A percentile compares a stretch with the other conserved stretches of the same genome.
phyloP scores from a whole-genome alignment of 1,140 invertebrate species.

The Pantala flavescens region DNA sequence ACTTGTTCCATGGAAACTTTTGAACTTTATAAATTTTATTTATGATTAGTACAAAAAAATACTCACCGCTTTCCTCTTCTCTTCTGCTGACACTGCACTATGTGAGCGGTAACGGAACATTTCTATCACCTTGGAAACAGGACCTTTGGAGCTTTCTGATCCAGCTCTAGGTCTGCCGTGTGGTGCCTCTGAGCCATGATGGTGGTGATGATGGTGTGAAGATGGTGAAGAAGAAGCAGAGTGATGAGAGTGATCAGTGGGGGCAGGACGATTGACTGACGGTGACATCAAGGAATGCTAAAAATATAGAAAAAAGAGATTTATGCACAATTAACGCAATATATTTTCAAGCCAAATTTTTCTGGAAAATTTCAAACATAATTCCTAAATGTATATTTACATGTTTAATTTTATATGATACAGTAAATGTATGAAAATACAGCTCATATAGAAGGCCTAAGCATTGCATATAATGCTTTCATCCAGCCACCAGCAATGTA shows the following conservation, averaged over 20 bases:
- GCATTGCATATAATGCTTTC: too few species aligned
- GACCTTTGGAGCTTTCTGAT: slow-evolving; percentile 25
- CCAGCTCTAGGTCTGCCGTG: neutral
- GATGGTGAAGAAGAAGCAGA: slow-evolving; percentile 4
- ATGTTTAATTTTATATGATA: too few species aligned
- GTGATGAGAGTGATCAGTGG: slow-evolving; percentile 18
- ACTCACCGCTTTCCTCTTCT: slow-evolving; percentile 67
- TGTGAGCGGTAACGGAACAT: slow-evolving; percentile 73
- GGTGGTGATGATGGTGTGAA: neutral
- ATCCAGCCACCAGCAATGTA: too few species aligned
- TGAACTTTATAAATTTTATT: too few species aligned
- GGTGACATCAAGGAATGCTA: slow-evolving; percentile 35
- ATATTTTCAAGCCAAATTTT: too few species aligned
- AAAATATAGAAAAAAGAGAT: slow-evolving; percentile 19
- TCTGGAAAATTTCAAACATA: too few species aligned
- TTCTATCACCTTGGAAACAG: slow-evolving; percentile 67
- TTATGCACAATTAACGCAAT: too few species aligned
- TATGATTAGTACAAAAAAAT: too few species aligned
- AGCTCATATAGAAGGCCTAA: too few species aligned
- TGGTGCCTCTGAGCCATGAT: neutral
- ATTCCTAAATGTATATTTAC: too few species aligned
- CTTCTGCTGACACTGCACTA: slow-evolving; percentile 54
- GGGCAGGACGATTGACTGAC: slow-evolving; percentile 19
- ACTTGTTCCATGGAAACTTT: too few species aligned
- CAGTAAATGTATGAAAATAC: too few species aligned